Conservation (phyloP, 1,140 invertebrate genomes). For the honey bee (Apis mellifera) region Amel_HAv3.1 CM009932.2:4260501-4261000, state of each 20-base stretch:
- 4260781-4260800: conserved; percentile 29
- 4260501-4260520: not conserved
- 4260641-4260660: not conserved
- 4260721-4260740: not conserved
- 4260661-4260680: not conserved
- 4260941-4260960: conserved; percentile 26
- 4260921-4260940: not conserved
- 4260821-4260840: conserved; percentile 38
- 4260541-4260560: not conserved
- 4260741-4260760: conserved; percentile 28
- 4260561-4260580: too few relatives aligned
- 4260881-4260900: conserved; percentile 27
- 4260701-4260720: not conserved
- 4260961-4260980: conserved; percentile 6
- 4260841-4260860: conserved; percentile 38
- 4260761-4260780: conserved; percentile 30
- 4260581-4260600: too few relatives aligned
- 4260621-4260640: too few relatives aligned
- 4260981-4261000: not conserved
- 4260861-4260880: not conserved
- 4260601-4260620: too few relatives aligned
- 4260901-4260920: conserved; percentile 14
- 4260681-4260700: conserved; percentile 12
- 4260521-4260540: not conserved
- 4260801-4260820: conserved; percentile 29